These are phyloP conservation scores for Stegophylla sp. DNA, from an alignment of 2,888 invertebrate genomes.

Conservation along the genomic window DNA sequence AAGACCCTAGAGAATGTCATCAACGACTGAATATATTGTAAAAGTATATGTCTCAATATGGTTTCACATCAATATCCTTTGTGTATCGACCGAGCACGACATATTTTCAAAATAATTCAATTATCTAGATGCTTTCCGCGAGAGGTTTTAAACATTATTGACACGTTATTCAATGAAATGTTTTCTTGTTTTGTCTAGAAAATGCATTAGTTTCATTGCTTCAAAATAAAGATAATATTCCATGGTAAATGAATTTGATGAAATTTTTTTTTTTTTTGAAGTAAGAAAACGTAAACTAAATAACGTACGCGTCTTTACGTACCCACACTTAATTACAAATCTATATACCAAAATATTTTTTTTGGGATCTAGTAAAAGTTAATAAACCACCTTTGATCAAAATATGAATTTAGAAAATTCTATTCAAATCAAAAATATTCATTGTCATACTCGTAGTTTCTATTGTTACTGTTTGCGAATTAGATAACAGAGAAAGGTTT, in stretches of 20 bases:
- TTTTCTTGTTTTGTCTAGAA: background rate
- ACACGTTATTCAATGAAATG: background rate
- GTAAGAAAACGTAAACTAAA: background rate
- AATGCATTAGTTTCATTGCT: background rate
- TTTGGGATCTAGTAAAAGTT: background rate
- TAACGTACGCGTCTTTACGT: background rate
- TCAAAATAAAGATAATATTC: too few species aligned
- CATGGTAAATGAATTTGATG: background rate
- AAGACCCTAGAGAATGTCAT: too few species aligned
- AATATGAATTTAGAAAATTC: background rate
- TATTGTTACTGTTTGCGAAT: background rate
- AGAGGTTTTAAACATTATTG: conserved; percentile 1
- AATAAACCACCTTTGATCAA: background rate
- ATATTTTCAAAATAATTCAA: conserved; percentile 1
- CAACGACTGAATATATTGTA: too few species aligned
- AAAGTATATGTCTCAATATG: too few species aligned
- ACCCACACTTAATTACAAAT: background rate
- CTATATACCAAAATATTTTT: background rate
- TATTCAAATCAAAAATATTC: background rate
- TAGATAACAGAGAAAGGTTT: background rate
- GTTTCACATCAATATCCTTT: too few species aligned
- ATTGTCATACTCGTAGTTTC: conserved; percentile 7
- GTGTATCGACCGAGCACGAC: background rate
- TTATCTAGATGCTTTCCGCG: background rate
- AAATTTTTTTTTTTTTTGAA: too few species aligned